Percentiles rank a stretch among this genome's conserved stretches.
Evolutionary conservation across 2,888 invertebrate species (phyloP).

Genomic region (Chironomus riparius): DNA sequence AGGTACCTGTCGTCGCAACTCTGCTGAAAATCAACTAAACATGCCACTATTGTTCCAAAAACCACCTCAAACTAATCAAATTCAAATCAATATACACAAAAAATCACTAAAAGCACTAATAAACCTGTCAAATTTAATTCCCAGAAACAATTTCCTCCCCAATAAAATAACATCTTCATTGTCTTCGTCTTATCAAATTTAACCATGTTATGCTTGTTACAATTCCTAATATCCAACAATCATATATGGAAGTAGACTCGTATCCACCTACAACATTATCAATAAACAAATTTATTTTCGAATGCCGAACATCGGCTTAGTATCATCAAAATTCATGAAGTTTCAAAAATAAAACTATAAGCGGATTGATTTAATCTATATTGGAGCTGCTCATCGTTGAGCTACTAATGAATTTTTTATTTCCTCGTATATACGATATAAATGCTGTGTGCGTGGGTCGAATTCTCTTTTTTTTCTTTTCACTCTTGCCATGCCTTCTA

Average conservation of each 20-base stretch:
- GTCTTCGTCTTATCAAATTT: not conserved
- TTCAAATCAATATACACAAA: too few relatives aligned
- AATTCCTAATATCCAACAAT: too few relatives aligned
- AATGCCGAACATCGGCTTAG: not conserved
- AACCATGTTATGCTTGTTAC: too few relatives aligned
- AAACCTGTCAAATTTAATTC: too few relatives aligned
- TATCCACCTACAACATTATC: not conserved
- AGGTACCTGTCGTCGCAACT: too few relatives aligned
- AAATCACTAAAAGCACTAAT: too few relatives aligned
- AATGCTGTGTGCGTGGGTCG: not conserved
- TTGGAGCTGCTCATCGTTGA: slow-evolving; percentile 5
- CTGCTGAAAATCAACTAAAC: too few relatives aligned
- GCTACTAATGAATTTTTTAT: slow-evolving; percentile 25
- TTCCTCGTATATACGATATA: not conserved
- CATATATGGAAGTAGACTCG: too few relatives aligned
- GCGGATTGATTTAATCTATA: slow-evolving; percentile 25
- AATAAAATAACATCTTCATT: not conserved
- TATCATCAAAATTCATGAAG: slow-evolving; percentile 14
- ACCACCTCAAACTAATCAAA: not conserved
- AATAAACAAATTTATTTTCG: not conserved
- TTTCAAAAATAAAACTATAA: not conserved
- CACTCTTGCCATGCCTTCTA: not conserved
- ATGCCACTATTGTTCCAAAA: too few relatives aligned
- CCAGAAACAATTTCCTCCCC: not conserved
- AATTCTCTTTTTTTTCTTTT: not conserved